These are phyloP conservation scores for Cephus runcator DNA, from an alignment of 2,888 invertebrate species.

Conservation along the genomic window DNA sequence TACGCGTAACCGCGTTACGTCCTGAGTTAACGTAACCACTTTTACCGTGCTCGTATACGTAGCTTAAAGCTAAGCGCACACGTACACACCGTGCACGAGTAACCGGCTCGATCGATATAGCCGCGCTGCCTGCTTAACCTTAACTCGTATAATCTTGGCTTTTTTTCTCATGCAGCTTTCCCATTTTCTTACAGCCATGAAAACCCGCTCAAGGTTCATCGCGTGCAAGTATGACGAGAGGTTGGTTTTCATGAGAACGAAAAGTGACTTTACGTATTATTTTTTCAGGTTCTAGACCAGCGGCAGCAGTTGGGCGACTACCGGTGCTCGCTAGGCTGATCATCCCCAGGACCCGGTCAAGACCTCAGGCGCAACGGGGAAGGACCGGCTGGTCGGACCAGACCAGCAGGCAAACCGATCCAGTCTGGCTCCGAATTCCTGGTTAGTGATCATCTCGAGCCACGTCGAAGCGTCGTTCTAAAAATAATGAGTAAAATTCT, in stretches of 20 bases:
- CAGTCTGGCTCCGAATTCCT: neutral
- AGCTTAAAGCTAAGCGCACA: neutral
- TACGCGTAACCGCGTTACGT: neutral
- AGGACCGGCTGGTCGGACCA: constrained; percentile 18
- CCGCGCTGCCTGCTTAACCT: neutral
- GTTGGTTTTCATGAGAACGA: neutral
- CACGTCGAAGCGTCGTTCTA: neutral
- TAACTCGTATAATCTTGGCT: neutral
- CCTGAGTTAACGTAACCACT: neutral
- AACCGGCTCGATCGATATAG: neutral
- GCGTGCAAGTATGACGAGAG: neutral
- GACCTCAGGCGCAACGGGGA: constrained; percentile 18
- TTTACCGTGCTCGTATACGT: neutral
- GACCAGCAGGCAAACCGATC: neutral
- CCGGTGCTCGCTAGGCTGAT: neutral
- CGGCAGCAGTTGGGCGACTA: too few relatives aligned
- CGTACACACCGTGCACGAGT: neutral
- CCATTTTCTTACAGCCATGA: neutral
- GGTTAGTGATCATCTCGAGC: neutral
- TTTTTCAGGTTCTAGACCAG: neutral
- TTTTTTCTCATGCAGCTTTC: neutral
- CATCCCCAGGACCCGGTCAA: neutral
- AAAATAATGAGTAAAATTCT: neutral
- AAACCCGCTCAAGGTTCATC: neutral
- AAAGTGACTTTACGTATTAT: neutral